Evolutionary conservation across 2,797 vertebrate species (phyloP).

Genomic region (Poeciliopsis gracilis): DNA sequence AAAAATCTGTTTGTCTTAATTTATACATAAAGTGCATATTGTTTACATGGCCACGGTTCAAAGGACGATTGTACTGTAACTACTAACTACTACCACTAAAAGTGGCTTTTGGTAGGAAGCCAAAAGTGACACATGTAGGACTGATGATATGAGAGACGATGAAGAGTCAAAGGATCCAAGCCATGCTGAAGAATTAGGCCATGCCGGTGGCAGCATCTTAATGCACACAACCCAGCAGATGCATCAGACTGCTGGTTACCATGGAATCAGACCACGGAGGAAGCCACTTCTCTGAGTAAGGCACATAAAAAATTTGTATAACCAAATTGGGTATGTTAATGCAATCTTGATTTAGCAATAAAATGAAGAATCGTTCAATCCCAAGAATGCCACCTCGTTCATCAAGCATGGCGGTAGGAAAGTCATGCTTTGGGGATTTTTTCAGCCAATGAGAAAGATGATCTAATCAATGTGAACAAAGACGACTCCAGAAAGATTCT

Average conservation of each 20-base stretch:
- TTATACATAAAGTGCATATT: background rate
- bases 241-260: background rate
- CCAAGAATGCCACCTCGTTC: background rate
- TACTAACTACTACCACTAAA: background rate
- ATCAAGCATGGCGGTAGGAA: background rate
- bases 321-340: background rate
- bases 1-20: background rate
- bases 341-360: background rate
- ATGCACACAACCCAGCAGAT: background rate
- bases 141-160: background rate
- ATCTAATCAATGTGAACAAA: background rate
- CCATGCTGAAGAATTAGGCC: background rate
- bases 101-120: too few species aligned
- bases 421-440: background rate
- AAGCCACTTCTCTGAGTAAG: background rate
- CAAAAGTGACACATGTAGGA: background rate
- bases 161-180: background rate
- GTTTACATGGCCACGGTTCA: background rate
- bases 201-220: background rate
- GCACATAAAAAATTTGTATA: background rate
- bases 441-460: background rate
- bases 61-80: background rate
- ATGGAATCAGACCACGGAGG: background rate
- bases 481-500: background rate
- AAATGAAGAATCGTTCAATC: background rate